Base-by-base conservation (phyloP, 2,888 invertebrate genomes). In the Eilema depressum region DNA sequence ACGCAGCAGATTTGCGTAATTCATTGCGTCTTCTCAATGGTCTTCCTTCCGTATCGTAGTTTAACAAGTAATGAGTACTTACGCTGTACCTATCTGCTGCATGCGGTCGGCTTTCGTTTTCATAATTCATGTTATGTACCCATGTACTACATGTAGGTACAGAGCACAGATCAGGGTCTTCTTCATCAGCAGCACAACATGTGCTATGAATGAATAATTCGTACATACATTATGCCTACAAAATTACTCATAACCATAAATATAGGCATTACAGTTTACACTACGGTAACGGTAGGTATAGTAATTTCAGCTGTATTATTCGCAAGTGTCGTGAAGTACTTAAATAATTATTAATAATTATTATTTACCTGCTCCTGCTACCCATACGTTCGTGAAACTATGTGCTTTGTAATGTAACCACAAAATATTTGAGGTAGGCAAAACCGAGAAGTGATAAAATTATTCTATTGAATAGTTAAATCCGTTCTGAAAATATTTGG, bases 381-480 rank as follows among this genome's bases (percentile, higher is more conserved):
- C n/a, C n/a, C n/a, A 53, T n/a, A 53, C 10, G 53, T n/a, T 53
- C n/a, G 53, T 53, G 53, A 53, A 53, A 53, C 53, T 53, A 53
- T n/a, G 20, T 47, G 20, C 8, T 37, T 1, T n/a, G 53, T 53
- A 53, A 20, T 53, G 53, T 10, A 53, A 53, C 53, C 53, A 53
- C 53, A n/a, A n/a, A n/a, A 53, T 53, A n/a, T 53, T 53, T 53
- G n/a, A 10, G 20, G n/a, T 20, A 53, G 7, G n/a, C 2, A 17
- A 41, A 17, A 17, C 17, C 47, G 17, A 47, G 20, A 7, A 47
- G 5, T 20, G 12, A 12, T 37, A 37, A 5, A 20, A 47, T 20
- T 20, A 47, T 47, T 47, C 20, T n/a, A 53, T 41, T 17, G 17
- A 2, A 1, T 20, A 53, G n/a, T n/a, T 53, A 53, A 53, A 53